These are phyloP conservation scores for Himalopsyche anomala DNA, from an alignment of 2,888 invertebrate genomes.

Conservation along the genomic window DNA sequence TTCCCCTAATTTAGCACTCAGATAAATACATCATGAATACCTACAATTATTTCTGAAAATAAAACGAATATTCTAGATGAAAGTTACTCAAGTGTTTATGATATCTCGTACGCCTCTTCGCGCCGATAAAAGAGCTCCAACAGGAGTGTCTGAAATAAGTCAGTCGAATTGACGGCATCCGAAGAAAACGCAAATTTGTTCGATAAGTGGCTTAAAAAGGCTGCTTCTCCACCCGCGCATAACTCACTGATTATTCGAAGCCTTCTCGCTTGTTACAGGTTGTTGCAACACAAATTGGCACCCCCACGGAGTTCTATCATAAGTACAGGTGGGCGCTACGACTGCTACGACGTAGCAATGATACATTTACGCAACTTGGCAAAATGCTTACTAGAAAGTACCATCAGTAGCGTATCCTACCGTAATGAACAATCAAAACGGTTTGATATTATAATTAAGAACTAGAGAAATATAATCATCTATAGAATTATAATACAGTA, in stretches of 20 bases:
- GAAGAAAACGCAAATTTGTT: slow-evolving; percentile 50
- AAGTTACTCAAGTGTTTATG: slow-evolving; percentile 9
- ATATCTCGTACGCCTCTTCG: slow-evolving; percentile 25
- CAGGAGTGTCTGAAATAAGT: slow-evolving; percentile 17
- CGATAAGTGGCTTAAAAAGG: slow-evolving; percentile 60
- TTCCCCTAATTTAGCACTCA: not conserved
- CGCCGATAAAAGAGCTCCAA: not conserved
- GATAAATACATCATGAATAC: not conserved
- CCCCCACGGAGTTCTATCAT: slow-evolving; percentile 24
- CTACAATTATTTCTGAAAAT: not conserved
- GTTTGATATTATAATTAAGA: not conserved
- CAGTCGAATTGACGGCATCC: slow-evolving; percentile 34
- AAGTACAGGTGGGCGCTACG: slow-evolving; percentile 34
- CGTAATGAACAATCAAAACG: not conserved
- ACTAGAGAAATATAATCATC: too few relatives aligned
- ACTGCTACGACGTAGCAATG: slow-evolving; percentile 6
- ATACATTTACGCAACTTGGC: slow-evolving; percentile 46
- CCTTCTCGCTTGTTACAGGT: slow-evolving; percentile 57
- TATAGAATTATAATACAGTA: too few relatives aligned
- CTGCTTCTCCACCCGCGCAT: slow-evolving; percentile 58
- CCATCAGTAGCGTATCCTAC: not conserved
- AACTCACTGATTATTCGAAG: slow-evolving; percentile 57
- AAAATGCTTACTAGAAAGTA: slow-evolving; percentile 1
- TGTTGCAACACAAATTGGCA: slow-evolving; percentile 60
- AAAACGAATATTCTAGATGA: not conserved